Evolutionary conservation across 2,113 vertebrate genomes (phyloP), one percentile per base, ranked within the genome.

Genomic region (Alethe diademata): DNA sequence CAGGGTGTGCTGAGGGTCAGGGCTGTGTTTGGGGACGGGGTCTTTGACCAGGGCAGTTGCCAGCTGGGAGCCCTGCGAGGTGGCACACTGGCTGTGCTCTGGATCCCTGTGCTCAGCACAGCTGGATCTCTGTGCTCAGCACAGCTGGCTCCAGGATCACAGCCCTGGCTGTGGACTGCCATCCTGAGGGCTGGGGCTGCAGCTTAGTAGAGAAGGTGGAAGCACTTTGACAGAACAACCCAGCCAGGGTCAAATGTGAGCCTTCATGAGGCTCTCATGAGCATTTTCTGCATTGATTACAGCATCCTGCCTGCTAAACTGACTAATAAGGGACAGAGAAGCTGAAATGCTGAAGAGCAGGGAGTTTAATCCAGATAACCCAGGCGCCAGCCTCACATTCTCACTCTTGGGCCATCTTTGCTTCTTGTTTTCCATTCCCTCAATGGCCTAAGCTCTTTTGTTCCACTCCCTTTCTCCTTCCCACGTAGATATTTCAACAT

Each of bases 401-500:
- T 87, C 45, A 38, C 81, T 91, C 42, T 47, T 79, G 74, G 58
- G 24, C 78, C 71, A 75, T 88, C 84, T 79, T 96, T 87, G 66
- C 62, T 85, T 76, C 84, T 95, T 85, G 78, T 87, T 95, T 91
- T 88, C 84, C 75, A 42, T 87, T 93, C 61, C 36, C 51, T 94
- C 47, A 73, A 90, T 93, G 83, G 83, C 51, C 75, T 87, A 48
- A 93, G 78, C 57, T 87, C 81, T 90, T 88, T 90, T 92, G 69
- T 96, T 92, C 69, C 79, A 72, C 72, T 90, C 64, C 38, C 64
- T 82, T 96, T 93, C 79, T 76, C 82, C 95, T 97, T 94, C 91
- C 86, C 92, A 86, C 60, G 16, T 80, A 95, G 94, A 80, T 90
- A 94, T 94, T 96, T 97, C 88, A 92, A 86, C 95, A 96, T 95